Base-by-base conservation (phyloP, 2,888 invertebrate species). In the Cheilosia vulpina region DNA sequence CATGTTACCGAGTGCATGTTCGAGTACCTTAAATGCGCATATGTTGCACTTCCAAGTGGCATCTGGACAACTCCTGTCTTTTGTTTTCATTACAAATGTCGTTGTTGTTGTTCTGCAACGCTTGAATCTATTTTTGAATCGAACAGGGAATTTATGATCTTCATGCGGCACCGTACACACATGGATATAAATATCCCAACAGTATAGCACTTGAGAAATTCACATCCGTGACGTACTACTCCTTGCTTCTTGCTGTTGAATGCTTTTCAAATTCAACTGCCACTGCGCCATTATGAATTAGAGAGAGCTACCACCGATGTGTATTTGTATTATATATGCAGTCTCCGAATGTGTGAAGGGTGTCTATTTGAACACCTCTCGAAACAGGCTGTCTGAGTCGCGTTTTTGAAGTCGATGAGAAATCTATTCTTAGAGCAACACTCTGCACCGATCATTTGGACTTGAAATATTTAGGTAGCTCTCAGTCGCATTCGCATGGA, bases 41-140 rank as follows among this genome's bases (percentile, higher is more conserved):
- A 43, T 80, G 73, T 60, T 68, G 66, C 60, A 68, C 52, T 73
- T 53, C 47, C 55, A 21, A 80, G 43, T 72, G 66, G 53, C 80
- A 80, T 80, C 80, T 80, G 80, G 80, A 68, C 45, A 68, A 68
- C 66, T 73, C 73, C 80, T 66, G 73, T 72, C 66, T 45, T 52
- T 62, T 53, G 17, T 43, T 52, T 72, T 65, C 57, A 34, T 27
- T 50, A 43, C 19, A 15, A 15, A 17, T 43, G 34, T 41, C 4
- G 27, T 66, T 58, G 62, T 62, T 62, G 58, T 27, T 66, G 1
- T 4, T 38, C 38, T 13, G 7, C 24, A 65, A 19, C 24, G 53
- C 47, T 73, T 62, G 52, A 27, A 66, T 73, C 73, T 80, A 80
- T 73, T 80, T 80, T 68, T 17, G 55, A 47, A 55, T 6, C n/a